Evolutionary conservation across 2,888 invertebrate species (phyloP), one percentile per base, ranked within the genome.

Genomic region (Mycalesis mineus): DNA sequence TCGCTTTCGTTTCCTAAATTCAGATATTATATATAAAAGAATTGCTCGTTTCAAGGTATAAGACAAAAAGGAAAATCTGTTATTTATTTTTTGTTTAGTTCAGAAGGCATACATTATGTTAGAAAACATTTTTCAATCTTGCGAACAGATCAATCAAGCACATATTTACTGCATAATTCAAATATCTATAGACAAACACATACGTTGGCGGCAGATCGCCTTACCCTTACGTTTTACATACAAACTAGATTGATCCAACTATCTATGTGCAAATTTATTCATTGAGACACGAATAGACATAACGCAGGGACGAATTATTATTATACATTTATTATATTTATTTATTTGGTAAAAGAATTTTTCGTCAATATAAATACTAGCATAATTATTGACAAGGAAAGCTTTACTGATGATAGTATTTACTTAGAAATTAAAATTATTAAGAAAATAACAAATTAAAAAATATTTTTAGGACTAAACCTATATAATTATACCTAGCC

Each of bases 241-340:
- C 37, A 53, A 53, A 53, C 53, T 53, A 45, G 53, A 53, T 53
- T 28, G 44, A 45, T 53, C 37, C 53, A 45, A 45, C 53, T 53
- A 53, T 53, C 45, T 53, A 67, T 68, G 68, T 71, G 69, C 66
- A 69, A 65, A 65, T 65, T 65, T 65, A 65, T 65, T 65, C 65
- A 65, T 65, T 60, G 62, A 56, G 57, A 61, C 37, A 7, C 44
- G 45, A 53, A 45, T 45, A 45, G 37, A 53, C 53, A 37, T 22
- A 37, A 53, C 28, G 11, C 28, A 5, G 36, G 14, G 36, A 37
- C 14, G 53, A 37, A 45, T 37, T 53, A 44, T 45, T 53, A 41
- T 52, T 52, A 36, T 36, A 48, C 0, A 36, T n/a, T 45, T 29
- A 36, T 48, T n/a, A 36, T 17, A 36, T 48, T 45, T 28, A 22